phyloP scores from a whole-genome alignment of 2,113 vertebrate genomes.

The Tupaia tana region DNA sequence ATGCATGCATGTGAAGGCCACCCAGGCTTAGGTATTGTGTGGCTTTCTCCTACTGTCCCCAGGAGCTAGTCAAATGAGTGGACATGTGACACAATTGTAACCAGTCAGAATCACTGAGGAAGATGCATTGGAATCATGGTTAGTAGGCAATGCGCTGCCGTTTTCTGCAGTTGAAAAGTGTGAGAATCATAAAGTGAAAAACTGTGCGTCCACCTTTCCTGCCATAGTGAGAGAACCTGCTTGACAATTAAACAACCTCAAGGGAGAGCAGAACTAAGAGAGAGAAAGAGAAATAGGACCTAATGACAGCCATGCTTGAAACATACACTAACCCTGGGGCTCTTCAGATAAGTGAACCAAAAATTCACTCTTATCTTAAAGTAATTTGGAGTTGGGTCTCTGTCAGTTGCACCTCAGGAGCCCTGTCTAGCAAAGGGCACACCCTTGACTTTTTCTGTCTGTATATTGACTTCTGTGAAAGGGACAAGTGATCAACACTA shows the following conservation, averaged over 20 bases:
- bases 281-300: not conserved
- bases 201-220: not conserved
- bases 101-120: not conserved
- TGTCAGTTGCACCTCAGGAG: not conserved
- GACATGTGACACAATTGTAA: not conserved
- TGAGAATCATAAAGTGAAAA: not conserved
- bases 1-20: not conserved
- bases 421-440: not conserved
- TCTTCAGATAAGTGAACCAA: not conserved
- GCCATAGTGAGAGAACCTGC: not conserved
- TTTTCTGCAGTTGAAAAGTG: not conserved
- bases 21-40: not conserved
- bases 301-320: not conserved
- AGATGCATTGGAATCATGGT: not conserved
- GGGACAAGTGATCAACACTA: not conserved
- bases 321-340: not conserved
- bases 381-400: not conserved
- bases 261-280: not conserved
- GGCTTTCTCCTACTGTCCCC: not conserved
- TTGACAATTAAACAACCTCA: not conserved
- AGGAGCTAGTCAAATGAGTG: not conserved
- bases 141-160: not conserved
- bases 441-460: not conserved
- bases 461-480: not conserved
- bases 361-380: not conserved